These are phyloP conservation scores for Patella vulgata DNA, from an alignment of 1,140 invertebrate genomes.

Conservation along the genomic window DNA sequence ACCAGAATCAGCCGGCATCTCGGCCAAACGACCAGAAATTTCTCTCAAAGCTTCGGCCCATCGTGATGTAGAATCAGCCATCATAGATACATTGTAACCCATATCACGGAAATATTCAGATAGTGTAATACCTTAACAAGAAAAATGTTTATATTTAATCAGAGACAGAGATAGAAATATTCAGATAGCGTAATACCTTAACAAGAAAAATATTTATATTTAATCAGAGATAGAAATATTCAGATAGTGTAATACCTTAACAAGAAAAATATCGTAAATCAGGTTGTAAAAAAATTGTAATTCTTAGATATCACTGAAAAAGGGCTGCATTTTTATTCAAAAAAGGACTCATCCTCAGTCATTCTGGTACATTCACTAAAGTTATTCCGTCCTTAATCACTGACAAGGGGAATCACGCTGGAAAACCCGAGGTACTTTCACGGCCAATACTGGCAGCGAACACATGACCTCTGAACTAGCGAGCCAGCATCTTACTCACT, in stretches of 20 bases:
- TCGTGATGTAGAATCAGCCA: constrained; percentile 99
- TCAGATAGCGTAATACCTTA: constrained; percentile 97
- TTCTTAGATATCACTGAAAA: no score
- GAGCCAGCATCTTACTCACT: no score
- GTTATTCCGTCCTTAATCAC: no score
- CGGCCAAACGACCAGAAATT: constrained; percentile 99
- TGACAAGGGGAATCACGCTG: no score
- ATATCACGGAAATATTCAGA: constrained; percentile 99
- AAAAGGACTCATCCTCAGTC: no score
- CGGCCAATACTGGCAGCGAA: no score
- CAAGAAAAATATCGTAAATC: constrained; percentile 19
- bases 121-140: constrained; percentile 87
- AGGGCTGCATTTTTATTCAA: no score
- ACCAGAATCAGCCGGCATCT: constrained; percentile 98
- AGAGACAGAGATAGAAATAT: constrained; percentile 82
- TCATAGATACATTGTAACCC: constrained; percentile 99
- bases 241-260: constrained; percentile 95
- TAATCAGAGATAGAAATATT: constrained; percentile 80
- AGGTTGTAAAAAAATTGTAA: no score
- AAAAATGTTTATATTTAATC: constrained; percentile 9
- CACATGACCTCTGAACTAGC: no score
- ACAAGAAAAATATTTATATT: constrained; percentile 15
- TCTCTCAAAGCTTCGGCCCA: constrained; percentile 99
- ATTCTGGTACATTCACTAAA: no score
- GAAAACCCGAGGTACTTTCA: no score